Base-by-base conservation (phyloP, 2,113 vertebrate genomes). In the Peromyscus californicus region DNA sequence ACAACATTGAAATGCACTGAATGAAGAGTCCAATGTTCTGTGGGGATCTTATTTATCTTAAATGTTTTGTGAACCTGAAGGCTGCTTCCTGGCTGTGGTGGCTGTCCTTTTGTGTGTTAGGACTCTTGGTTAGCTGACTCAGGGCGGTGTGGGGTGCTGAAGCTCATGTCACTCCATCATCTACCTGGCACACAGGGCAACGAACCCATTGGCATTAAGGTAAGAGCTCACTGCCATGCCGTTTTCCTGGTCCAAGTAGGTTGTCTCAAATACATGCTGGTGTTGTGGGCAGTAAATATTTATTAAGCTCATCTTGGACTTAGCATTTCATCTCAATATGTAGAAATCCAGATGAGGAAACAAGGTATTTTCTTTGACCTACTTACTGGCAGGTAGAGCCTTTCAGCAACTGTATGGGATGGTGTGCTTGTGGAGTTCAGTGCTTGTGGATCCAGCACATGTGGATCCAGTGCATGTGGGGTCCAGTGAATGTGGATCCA, bases 311-410 rank as follows among this genome's bases (percentile, higher is more conserved):
- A 51, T 33, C 29, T 67, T 59, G 24, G 24, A 9, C 10, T 89
- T 82, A 59, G 48, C 26, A 45, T 91, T 94, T 93, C 67, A 63
- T 76, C 59, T 69, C 39, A 19, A n/a, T 80, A 57, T 80, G 39
- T 26, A 94, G 39, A 94, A 93, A 29, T 83, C 17, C 33, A 89
- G 59, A 48, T 82, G 54, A n/a, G 22, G 39, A 89, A 84, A 74
- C 1, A 59, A 72, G 82, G 51, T 67, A 5, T 91, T 95, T 91
- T 16, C 84, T 82, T 63, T 17, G 1, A 39, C 61, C 36, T 17
- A 76, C 48, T 70, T 89, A 24, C 48, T 72, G 54, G 72, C 51
- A 48, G 57, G 15, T 87, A 63, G 33, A 86, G 48, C 45, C 72
- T 93, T 91, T 65, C 75, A 91, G 76, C 17, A 17, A 1, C 13